Evolutionary conservation across 2,113 vertebrate genomes (phyloP).

Genomic region (Myotis davidii): DNA sequence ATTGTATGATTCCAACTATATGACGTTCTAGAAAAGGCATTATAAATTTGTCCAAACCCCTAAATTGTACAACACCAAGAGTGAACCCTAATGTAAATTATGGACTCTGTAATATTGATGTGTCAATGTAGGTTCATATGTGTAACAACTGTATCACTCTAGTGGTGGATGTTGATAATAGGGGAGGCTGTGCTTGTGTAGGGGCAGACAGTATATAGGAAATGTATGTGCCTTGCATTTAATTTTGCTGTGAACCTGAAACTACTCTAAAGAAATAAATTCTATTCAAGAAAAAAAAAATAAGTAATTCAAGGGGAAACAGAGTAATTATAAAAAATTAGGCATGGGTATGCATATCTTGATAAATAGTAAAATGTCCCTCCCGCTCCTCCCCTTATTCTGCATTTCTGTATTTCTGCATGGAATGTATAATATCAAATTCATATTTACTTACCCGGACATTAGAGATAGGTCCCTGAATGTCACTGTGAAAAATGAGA

Average conservation of each 20-base stretch:
- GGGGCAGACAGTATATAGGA: background rate
- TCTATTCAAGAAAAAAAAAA: background rate
- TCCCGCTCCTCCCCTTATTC: background rate
- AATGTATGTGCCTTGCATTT: background rate
- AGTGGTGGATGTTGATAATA: background rate
- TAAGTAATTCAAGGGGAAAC: background rate
- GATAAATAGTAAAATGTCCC: background rate
- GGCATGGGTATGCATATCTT: background rate
- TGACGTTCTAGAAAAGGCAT: background rate
- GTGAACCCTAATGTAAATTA: background rate
- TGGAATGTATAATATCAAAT: background rate
- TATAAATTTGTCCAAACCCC: background rate
- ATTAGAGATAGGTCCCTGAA: background rate
- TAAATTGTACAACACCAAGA: background rate
- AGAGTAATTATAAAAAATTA: background rate
- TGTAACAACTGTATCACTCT: background rate
- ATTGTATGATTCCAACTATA: background rate
- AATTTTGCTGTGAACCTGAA: conserved; percentile 10
- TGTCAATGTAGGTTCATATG: background rate
- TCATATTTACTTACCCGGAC: background rate
- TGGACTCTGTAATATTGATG: background rate
- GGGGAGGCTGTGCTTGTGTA: background rate
- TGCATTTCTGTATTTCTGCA: conserved; percentile 3
- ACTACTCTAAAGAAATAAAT: background rate
- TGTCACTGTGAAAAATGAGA: conserved; percentile 26